These are phyloP conservation scores for Embiotoca jacksoni DNA, from an alignment of 2,113 vertebrate genomes.

Conservation along the genomic window DNA sequence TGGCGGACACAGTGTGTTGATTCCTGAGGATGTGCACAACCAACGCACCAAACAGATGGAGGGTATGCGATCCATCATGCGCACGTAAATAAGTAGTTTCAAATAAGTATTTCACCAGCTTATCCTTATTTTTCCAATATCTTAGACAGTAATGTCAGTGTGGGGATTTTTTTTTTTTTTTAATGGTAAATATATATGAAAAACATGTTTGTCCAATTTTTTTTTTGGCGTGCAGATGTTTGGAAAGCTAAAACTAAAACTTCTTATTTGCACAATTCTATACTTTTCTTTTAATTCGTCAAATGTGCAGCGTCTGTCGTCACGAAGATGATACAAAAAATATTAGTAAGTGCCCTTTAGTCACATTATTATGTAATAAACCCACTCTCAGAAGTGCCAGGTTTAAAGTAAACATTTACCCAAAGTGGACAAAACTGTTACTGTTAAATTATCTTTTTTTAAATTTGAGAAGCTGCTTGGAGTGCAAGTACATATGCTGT, in stretches of 20 bases:
- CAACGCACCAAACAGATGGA: no score
- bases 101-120: no score
- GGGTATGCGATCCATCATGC: no score
- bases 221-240: no score
- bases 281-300: constrained; percentile 8
- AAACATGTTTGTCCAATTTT: neutral
- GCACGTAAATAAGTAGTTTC: no score
- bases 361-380: constrained; percentile 10
- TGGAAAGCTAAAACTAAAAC: neutral
- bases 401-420: constrained; percentile 13
- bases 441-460: neutral
- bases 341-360: constrained; percentile 18
- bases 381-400: constrained; percentile 1
- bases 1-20: no score
- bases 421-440: constrained; percentile 8
- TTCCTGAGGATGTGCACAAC: no score
- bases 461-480: neutral
- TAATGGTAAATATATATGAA: neutral
- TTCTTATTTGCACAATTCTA: neutral
- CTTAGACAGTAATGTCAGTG: neutral
- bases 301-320: constrained; percentile 16
- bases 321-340: neutral
- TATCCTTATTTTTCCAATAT: constrained; percentile 9
- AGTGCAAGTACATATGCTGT: no score
- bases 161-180: constrained; percentile 8